Evolutionary conservation across 1,140 invertebrate species (phyloP).

Genomic region (Drosophila santomea): DNA sequence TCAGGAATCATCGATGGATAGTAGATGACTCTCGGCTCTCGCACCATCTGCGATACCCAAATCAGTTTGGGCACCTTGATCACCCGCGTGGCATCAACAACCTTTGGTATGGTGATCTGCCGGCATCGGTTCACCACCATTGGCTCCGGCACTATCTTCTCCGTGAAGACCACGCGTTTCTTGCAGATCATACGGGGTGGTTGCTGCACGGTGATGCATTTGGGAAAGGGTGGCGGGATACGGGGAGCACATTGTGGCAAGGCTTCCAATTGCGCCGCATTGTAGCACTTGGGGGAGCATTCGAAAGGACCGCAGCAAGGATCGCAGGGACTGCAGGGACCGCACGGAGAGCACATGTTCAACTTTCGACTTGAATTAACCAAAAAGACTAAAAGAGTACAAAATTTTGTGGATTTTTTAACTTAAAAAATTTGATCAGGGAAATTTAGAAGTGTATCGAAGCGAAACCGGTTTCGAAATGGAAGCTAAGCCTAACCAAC

Average conservation of each 20-base stretch:
- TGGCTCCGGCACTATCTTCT: conserved; percentile 75
- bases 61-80: conserved; percentile 76
- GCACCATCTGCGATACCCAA: conserved; percentile 81
- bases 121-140: conserved; percentile 78
- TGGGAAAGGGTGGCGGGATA: conserved; percentile 73
- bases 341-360: conserved; percentile 69
- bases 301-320: conserved; percentile 78
- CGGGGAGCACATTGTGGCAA: conserved; percentile 78
- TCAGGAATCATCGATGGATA: conserved; percentile 80
- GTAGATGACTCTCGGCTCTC: conserved; percentile 75
- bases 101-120: conserved; percentile 77
- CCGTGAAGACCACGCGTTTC: conserved; percentile 75
- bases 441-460: conserved; percentile 60
- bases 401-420: conserved; percentile 5
- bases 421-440: conserved; percentile 34
- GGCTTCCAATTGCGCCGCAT: conserved; percentile 68
- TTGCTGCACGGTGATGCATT: conserved; percentile 79
- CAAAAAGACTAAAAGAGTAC: background rate
- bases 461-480: conserved; percentile 50
- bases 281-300: conserved; percentile 79
- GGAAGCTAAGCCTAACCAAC: background rate
- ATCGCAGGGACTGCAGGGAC: conserved; percentile 74
- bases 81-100: conserved; percentile 73
- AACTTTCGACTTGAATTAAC: background rate
- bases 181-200: conserved; percentile 78